Evolutionary conservation across 2,113 vertebrate genomes (phyloP).

Genomic region (Alexandromys fortis): DNA sequence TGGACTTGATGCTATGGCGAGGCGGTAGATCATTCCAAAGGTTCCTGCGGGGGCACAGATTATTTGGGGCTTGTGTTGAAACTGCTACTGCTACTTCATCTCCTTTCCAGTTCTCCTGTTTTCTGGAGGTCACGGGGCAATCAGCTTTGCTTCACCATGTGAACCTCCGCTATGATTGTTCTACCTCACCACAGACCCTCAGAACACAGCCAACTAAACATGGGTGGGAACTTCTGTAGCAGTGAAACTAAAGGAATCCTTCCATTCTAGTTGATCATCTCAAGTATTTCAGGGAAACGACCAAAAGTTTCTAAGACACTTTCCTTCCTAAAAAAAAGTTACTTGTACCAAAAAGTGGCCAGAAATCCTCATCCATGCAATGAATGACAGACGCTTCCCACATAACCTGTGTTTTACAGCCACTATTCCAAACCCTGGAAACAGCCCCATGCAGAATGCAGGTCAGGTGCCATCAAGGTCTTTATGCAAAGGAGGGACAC

Average conservation of each 20-base stretch:
- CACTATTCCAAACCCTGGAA: not conserved
- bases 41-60: not conserved
- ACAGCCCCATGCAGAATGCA: not conserved
- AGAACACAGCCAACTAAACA: not conserved
- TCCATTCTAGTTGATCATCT: not conserved
- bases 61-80: not conserved
- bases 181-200: not conserved
- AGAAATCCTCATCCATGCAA: not conserved
- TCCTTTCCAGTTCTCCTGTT: not conserved
- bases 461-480: not conserved
- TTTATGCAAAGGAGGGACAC: not conserved
- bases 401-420: not conserved
- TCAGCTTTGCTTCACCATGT: not conserved
- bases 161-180: too few relatives aligned
- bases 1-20: not conserved
- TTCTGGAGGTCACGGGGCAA: not conserved
- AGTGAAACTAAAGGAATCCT: not conserved
- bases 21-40: not conserved
- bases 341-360: not conserved
- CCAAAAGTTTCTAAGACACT: not conserved
- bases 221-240: not conserved
- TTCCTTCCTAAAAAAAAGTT: conserved; percentile 13
- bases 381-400: not conserved
- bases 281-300: not conserved
- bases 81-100: not conserved